Evolutionary conservation across 92 coral and sea anemone species (phyloP).

Genomic region (Palythoa grandis): DNA sequence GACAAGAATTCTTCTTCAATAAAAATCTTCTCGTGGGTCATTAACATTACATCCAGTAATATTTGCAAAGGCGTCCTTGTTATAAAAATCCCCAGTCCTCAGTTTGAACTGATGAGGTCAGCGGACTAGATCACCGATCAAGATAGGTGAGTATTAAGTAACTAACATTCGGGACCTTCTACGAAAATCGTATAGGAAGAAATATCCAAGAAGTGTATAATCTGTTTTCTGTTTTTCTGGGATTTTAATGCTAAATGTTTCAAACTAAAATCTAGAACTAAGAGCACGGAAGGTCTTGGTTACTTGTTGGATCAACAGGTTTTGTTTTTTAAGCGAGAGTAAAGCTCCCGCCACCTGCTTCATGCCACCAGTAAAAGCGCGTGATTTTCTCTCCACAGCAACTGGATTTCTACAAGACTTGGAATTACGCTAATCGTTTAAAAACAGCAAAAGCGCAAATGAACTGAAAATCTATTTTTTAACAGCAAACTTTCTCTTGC

Average conservation of each 20-base stretch:
- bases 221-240: not conserved
- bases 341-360: not conserved
- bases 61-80: not conserved
- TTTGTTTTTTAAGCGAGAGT: not conserved
- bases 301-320: conserved; percentile 12
- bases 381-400: not conserved
- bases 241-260: not conserved
- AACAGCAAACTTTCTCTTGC: not conserved
- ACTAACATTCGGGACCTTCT: not conserved
- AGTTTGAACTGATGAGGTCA: conserved; percentile 22
- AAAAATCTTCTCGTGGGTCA: not conserved
- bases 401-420: not conserved
- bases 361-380: conserved; percentile 35
- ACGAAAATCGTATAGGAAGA: not conserved
- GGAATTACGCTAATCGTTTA: not conserved
- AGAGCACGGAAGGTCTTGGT: not conserved
- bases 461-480: not conserved
- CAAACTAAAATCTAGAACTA: not conserved
- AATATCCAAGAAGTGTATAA: not conserved
- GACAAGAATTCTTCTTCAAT: not conserved
- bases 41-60: not conserved
- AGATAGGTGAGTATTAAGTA: not conserved
- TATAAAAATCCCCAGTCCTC: not conserved
- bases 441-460: not conserved
- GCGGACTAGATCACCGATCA: conserved; percentile 39